Evolutionary conservation across 2,113 vertebrate species (phyloP), one percentile per base, ranked within the genome.

Genomic region (Neolamprologus caudopunctatus): DNA sequence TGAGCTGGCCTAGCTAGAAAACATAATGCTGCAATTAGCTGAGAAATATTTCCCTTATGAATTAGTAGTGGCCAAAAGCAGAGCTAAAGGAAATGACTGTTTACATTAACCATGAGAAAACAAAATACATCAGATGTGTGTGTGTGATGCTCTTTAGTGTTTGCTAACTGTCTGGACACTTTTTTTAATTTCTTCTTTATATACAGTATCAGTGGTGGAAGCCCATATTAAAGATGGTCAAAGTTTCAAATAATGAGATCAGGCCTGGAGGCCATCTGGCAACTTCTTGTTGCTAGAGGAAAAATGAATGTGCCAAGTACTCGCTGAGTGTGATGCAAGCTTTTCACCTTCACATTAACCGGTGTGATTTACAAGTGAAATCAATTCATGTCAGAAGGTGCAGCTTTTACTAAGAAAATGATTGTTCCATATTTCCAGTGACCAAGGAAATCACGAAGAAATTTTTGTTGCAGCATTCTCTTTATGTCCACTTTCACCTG

Each of bases 191-290:
- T 73, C 40, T 16, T 73, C 21, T 47, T 26, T 1, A 73, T 28
- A 28, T 17, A 75, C 68, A 7, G 40, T 75, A 0, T 0, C 21
- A 47, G 14, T 5, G 14, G 40, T 1, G 14, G 40, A 45, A 45
- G n/a, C n/a, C 37, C 37, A 71, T 9, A 16, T 45, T 73, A 73
- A 1, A 73, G n/a, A 42, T 0, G 12, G 66, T 42, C 37, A 71
- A 71, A 71, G n/a, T 42, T 42, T 71, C n/a, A 16, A 71, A 71
- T 71, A 9, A 71, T 14, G 3, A 1, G 37, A 16, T 71, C 37
- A 63, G 28, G 9, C 28, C 16, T 63, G 16, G 28, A 63, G 28
- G 0, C 9, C 16, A 40, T 24, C 66, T 42, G 35, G 0, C 37
- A 71, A 71, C n/a, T 0, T 71, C 12, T 71, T 24, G 66, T 24